Conservation (phyloP, 2,113 vertebrate species). For the Cinclus mexicanus region DNA sequence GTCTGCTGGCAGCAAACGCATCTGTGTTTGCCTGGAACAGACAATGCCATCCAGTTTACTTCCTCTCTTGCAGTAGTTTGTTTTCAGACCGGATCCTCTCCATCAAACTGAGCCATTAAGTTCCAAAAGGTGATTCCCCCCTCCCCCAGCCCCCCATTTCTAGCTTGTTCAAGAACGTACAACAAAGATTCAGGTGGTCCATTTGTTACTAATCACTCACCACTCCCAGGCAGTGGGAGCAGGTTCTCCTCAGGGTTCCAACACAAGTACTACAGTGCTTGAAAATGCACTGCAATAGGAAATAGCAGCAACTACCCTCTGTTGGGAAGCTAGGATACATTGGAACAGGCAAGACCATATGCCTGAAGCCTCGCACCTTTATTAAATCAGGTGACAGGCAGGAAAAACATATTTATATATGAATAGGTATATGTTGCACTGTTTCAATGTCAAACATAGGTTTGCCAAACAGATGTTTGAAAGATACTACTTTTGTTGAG, state of each 20-base stretch:
- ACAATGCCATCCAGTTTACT: not conserved
- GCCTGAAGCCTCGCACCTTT: not conserved
- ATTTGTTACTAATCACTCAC: not conserved
- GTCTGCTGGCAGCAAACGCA: not conserved
- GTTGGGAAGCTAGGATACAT: not conserved
- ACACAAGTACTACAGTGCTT: fast-evolving
- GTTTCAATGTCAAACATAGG: not conserved
- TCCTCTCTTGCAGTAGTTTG: not conserved
- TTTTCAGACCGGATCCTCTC: not conserved
- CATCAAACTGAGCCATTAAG: not conserved
- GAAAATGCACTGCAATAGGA: not conserved
- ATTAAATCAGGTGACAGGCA: not conserved
- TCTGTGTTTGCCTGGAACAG: not conserved
- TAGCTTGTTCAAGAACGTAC: not conserved
- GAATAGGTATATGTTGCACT: not conserved
- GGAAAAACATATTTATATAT: not conserved
- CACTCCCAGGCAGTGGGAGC: fast-evolving
- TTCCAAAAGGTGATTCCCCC: not conserved
- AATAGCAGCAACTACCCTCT: not conserved
- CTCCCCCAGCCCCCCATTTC: not conserved
- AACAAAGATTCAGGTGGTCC: not conserved
- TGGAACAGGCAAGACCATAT: not conserved
- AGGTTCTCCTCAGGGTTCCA: not conserved
- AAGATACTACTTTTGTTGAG: not conserved
- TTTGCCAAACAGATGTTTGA: not conserved